Evolutionary conservation across 2,888 invertebrate genomes (phyloP).

Genomic region (Leptogaster cylindrica): DNA sequence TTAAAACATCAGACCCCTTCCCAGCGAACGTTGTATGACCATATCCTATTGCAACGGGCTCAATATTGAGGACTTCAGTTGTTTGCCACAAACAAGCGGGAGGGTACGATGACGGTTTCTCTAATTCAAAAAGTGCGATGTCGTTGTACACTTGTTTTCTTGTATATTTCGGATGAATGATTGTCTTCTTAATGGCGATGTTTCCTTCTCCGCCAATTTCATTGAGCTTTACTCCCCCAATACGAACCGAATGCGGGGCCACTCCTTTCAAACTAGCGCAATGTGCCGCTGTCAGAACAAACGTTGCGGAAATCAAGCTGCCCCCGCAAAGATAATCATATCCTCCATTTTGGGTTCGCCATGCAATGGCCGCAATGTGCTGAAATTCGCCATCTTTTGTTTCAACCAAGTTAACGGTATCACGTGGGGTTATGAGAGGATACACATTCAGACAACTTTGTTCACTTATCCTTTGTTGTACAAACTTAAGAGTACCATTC

Average conservation of each 20-base stretch:
- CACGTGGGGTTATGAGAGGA: slow-evolving; percentile 49
- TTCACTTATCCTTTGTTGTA: not conserved
- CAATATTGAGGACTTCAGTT: not conserved
- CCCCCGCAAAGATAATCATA: slow-evolving; percentile 49
- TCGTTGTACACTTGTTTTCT: too few relatives aligned
- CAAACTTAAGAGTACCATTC: not conserved
- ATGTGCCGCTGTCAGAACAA: slow-evolving; percentile 46
- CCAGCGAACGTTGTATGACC: slow-evolving; percentile 25
- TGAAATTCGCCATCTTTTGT: slow-evolving; percentile 54
- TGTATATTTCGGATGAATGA: slow-evolving; percentile 46
- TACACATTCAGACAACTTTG: not conserved
- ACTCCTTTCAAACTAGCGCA: slow-evolving; percentile 29
- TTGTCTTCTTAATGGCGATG: slow-evolving; percentile 40
- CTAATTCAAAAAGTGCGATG: not conserved
- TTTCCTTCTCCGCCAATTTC: not conserved
- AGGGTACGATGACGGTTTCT: not conserved
- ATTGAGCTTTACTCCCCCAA: slow-evolving; percentile 39
- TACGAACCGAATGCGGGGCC: slow-evolving; percentile 28
- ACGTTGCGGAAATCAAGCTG: slow-evolving; percentile 43
- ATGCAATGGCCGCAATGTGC: slow-evolving; percentile 45
- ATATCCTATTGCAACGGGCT: slow-evolving; percentile 23
- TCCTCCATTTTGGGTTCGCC: not conserved
- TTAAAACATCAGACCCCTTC: slow-evolving; percentile 7
- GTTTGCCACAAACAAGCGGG: slow-evolving; percentile 24
- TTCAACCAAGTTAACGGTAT: slow-evolving; percentile 54